These are phyloP conservation scores for Stenolophus ochropezus DNA, from an alignment of 2,888 invertebrate genomes.

Conservation along the genomic window DNA sequence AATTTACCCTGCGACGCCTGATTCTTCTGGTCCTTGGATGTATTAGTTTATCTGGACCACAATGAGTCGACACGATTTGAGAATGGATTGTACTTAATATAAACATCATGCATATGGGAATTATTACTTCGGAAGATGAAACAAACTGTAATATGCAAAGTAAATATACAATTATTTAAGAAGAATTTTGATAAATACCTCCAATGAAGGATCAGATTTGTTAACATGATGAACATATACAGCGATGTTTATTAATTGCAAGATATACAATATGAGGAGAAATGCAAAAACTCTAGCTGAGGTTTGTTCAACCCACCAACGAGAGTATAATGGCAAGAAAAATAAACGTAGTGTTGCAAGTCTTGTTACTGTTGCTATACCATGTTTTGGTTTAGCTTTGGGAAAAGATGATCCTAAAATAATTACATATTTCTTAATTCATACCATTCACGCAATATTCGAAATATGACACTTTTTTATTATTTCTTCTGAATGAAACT, in stretches of 20 bases:
- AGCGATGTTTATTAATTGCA: slow-evolving; percentile 81
- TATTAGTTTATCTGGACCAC: slow-evolving; percentile 69
- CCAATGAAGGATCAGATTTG: slow-evolving; percentile 27
- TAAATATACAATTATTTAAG: background rate
- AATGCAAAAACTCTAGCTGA: slow-evolving; percentile 84
- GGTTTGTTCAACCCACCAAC: slow-evolving; percentile 95
- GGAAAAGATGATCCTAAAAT: slow-evolving; percentile 92
- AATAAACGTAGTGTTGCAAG: slow-evolving; percentile 88
- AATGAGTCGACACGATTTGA: slow-evolving; percentile 84
- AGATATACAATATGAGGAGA: slow-evolving; percentile 84
- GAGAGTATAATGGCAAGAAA: slow-evolving; percentile 88
- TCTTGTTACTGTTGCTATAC: slow-evolving; percentile 88
- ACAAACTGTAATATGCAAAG: slow-evolving; percentile 73
- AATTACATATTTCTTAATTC: background rate
- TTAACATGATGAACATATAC: slow-evolving; percentile 71
- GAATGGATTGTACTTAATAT: slow-evolving; percentile 86
- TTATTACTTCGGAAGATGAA: slow-evolving; percentile 81
- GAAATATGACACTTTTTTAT: background rate
- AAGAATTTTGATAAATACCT: slow-evolving; percentile 33
- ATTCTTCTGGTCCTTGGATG: slow-evolving; percentile 64
- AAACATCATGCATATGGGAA: slow-evolving; percentile 84
- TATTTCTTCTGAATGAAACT: no score
- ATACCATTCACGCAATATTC: background rate
- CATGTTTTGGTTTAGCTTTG: slow-evolving; percentile 95
- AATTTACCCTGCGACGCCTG: slow-evolving; percentile 1